Base-by-base conservation (phyloP, 1,140 invertebrate genomes). In the Leptoteleia sp. region DNA sequence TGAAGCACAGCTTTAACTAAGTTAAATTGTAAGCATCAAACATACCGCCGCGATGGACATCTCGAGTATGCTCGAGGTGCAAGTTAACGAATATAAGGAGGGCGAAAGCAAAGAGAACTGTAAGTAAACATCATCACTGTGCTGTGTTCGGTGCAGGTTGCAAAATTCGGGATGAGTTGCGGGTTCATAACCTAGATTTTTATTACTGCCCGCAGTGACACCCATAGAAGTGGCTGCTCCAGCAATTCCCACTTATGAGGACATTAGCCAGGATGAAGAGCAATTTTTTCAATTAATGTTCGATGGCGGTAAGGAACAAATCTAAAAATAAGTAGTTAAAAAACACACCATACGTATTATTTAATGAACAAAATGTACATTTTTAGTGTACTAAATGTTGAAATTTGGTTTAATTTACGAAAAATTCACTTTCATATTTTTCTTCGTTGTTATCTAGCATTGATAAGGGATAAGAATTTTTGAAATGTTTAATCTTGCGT, bases 31-130 rank as follows among this genome's bases (percentile, higher is more conserved):
- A 33, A 38, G 50, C 25, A 6, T 9, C 7, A 7, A 27, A 7
- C n/a, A n/a, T n/a, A 19, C 13, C 19, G 31, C 13, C 16, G 61
- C 35, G n/a, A 89, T 89, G 87, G 88, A 89, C 52, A 88, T 89
- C 29, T 82, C 88, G 17, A 87, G 82, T 22, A 85, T 89, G 80
- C 84, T 89, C 15, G 87, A 89, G 38, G 87, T 89, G 2, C 83
- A 89, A 50, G 87, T 88, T 13, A 83, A 87, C 3, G 87, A 88
- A 45, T 81, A 82, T 9, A 82, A 79, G 43, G 81, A 82, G 4
- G 9, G 43, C n/a, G 79, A 88, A 0, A 70, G 62, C 12, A 85
- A 84, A 38, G 85, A 85, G 25, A 88, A 88, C 27, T 76, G 85
- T 88, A 37, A 82, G 73, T 70, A 72, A 3, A 37, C 3, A 0